Percentiles rank a stretch among this genome's conserved stretches.
phyloP scores from a whole-genome alignment of 1,140 invertebrate genomes.

The Macrostomum lignano region DNA sequence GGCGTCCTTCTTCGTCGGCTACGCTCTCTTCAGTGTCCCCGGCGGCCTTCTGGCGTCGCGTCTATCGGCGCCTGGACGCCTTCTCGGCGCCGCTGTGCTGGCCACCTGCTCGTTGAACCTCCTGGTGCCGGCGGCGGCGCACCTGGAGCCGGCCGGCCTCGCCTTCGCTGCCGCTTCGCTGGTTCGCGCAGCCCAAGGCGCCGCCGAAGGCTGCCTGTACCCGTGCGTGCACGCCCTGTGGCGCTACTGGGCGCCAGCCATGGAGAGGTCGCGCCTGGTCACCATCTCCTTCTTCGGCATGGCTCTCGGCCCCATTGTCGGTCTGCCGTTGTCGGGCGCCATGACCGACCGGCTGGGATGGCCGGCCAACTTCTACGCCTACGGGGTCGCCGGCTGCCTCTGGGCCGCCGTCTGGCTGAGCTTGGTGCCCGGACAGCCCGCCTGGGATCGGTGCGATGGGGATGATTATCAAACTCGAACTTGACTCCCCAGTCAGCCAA shows the following conservation, averaged over 20 bases:
- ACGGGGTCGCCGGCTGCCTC: neutral
- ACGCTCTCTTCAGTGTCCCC: constrained; percentile 2
- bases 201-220: constrained; percentile 3
- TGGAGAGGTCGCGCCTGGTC: constrained; percentile 1
- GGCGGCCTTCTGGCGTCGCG: constrained; percentile 1
- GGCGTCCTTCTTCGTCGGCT: constrained; percentile 4
- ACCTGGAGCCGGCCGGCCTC: no score
- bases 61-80: neutral
- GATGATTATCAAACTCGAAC: no score
- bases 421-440: no score
- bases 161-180: neutral
- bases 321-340: constrained; percentile 1
- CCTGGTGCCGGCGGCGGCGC: neutral
- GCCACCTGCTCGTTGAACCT: neutral
- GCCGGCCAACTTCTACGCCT: constrained; percentile 1
- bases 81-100: neutral
- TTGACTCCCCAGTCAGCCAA: no score
- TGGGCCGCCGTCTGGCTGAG: neutral
- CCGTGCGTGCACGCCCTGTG: neutral
- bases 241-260: constrained; percentile 4
- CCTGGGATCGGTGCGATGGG: no score
- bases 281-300: constrained; percentile 4
- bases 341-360: neutral
- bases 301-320: constrained; percentile 5
- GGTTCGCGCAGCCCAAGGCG: constrained; percentile 1